Evolutionary conservation across 2,113 vertebrate genomes (phyloP).

Genomic region (Tor tambroides): DNA sequence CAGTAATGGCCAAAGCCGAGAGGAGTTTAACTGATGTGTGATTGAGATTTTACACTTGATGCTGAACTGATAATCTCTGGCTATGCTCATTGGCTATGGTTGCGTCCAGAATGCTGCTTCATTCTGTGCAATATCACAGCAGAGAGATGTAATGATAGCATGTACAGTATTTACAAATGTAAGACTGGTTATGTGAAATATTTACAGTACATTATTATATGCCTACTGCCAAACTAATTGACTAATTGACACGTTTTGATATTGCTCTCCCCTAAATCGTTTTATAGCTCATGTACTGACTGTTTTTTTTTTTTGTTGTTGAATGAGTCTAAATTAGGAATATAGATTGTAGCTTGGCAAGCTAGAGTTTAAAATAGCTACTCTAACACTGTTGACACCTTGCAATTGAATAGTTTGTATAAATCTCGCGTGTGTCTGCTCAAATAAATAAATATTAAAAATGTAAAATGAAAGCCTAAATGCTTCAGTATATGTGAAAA

Average conservation of each 20-base stretch:
- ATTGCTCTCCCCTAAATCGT: neutral
- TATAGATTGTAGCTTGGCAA: neutral
- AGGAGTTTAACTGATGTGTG: conserved; percentile 58
- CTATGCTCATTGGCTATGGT: neutral
- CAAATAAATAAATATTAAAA: neutral
- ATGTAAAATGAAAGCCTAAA: neutral
- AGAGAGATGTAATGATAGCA: neutral
- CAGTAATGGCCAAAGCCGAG: conserved; percentile 61
- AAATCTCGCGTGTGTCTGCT: neutral
- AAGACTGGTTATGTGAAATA: neutral
- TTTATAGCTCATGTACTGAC: neutral
- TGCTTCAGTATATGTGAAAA: neutral
- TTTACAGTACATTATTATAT: neutral
- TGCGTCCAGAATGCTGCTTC: neutral
- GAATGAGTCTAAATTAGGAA: neutral
- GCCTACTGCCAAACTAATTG: neutral
- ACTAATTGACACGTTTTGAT: neutral
- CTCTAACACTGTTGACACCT: neutral
- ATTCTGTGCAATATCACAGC: neutral
- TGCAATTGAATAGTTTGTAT: neutral
- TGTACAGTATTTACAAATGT: neutral
- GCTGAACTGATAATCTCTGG: conserved; percentile 53
- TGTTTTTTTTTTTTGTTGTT: neutral
- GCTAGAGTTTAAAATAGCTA: neutral
- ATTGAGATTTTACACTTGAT: conserved; percentile 41